phyloP scores from a whole-genome alignment of 2,113 vertebrate species.

The Calyptomena viridis region DNA sequence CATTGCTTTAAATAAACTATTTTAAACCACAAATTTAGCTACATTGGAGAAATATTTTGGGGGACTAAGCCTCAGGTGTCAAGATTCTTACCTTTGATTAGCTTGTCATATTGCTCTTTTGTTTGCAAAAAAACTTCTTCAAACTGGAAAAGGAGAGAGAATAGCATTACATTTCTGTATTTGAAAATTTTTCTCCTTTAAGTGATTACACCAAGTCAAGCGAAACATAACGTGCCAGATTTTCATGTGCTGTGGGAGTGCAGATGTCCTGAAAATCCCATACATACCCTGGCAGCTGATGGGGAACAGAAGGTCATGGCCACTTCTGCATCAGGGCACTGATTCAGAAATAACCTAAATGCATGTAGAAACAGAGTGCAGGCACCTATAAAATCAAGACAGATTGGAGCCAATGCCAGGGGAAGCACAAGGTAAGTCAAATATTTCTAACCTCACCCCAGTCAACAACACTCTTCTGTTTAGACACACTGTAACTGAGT shows the following conservation, averaged over 20 bases:
- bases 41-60: background rate
- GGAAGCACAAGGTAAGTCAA: background rate
- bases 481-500: background rate
- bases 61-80: background rate
- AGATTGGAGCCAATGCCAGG: background rate
- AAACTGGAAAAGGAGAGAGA: slow-evolving; percentile 73
- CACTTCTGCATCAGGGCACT: background rate
- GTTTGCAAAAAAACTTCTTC: slow-evolving; percentile 83
- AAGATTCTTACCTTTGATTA: slow-evolving; percentile 77
- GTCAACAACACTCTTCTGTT: background rate
- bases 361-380: background rate
- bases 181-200: background rate
- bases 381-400: background rate
- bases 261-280: background rate
- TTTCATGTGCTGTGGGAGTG: background rate
- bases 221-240: background rate
- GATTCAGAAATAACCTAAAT: background rate
- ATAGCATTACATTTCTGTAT: background rate
- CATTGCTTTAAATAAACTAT: background rate
- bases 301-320: background rate
- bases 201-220: background rate
- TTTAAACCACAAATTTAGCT: background rate
- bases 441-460: background rate
- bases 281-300: background rate
- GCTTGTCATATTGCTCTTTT: slow-evolving; percentile 78